Base-by-base conservation (phyloP, 1,140 invertebrate species). In the Diachasmimorpha longicaudata region DNA sequence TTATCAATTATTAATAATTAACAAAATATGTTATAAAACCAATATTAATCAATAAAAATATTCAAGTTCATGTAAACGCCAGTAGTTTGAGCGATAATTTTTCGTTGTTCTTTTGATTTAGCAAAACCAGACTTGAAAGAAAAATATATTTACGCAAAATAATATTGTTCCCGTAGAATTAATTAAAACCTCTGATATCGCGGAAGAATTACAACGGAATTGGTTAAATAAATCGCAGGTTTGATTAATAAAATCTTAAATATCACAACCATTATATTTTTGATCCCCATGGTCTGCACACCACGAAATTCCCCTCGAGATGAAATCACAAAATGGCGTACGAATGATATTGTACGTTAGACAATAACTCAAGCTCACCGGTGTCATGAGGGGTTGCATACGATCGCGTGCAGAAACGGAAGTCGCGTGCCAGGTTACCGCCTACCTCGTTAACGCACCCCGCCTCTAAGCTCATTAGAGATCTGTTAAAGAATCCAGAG, bases 371-470 rank as follows among this genome's bases (percentile, higher is more conserved):
- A 70, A 76, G 25, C 5, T 25, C 58, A 25, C 21, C 31, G 39
- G 8, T 21, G 14, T 1, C 16, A 16, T 23, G 58, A 63, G 58
- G 58, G 58, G 58, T 63, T 63, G 58, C 58, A 52, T 58, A 31
- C 5, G 55, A 44, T 76, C 69, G 75, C 75, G 75, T 74, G 76
- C 76, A 75, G 52, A 74, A 78, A 66, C 71, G 74, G 74, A 78
- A 76, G 74, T 78, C 77, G 74, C 74, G 77, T 76, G 74, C 67
- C 69, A 31, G 69, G 23, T 72, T 46, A 52, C 77, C 77, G 77
- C 77, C 77, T 58, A 78, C 77, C 71, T 78, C 74, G 46, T 78
- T 78, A 72, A 78, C 44, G 58, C 23, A 63, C 13, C 55, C 77
- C 77, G 69, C 77, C 77, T 75, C 58, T 52, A 39, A 74, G 70